A percentile compares a stretch with the other conserved stretches of the same genome.
phyloP scores from a whole-genome alignment of 2,797 vertebrate genomes.

The Ammospiza maritima region DNA sequence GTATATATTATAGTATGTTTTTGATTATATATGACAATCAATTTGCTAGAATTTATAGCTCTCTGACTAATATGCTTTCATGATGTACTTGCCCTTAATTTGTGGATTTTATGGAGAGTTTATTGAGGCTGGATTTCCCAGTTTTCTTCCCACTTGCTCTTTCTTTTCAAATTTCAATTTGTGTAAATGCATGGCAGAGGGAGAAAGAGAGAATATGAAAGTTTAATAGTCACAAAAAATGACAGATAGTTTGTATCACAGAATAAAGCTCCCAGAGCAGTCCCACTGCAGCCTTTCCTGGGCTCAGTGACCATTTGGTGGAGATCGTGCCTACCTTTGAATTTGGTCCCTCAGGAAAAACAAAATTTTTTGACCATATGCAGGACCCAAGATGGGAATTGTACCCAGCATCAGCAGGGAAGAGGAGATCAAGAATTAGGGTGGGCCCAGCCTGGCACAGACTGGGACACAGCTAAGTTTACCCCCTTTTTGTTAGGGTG shows the following conservation, averaged over 20 bases:
- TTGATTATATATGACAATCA: slow-evolving; percentile 67
- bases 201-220: neutral
- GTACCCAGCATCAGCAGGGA: neutral
- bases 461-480: neutral
- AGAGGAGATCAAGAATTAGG: neutral
- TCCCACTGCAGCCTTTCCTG: neutral
- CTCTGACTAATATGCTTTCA: slow-evolving; percentile 61
- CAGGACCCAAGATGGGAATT: neutral
- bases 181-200: neutral
- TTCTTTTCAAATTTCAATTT: neutral
- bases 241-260: neutral
- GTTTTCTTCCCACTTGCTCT: slow-evolving; percentile 34
- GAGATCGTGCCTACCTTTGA: neutral
- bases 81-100: slow-evolving; percentile 64
- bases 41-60: slow-evolving; percentile 69
- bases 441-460: neutral
- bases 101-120: slow-evolving; percentile 67
- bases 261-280: neutral
- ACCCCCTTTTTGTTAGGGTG: neutral
- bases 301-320: neutral
- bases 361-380: neutral
- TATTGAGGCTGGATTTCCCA: slow-evolving; percentile 32
- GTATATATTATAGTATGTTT: slow-evolving; percentile 57
- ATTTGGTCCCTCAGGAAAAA: neutral
- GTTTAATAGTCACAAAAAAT: neutral